Base-by-base conservation (phyloP, 1,140 invertebrate species). In the Eupristina koningsbergeri region DNA sequence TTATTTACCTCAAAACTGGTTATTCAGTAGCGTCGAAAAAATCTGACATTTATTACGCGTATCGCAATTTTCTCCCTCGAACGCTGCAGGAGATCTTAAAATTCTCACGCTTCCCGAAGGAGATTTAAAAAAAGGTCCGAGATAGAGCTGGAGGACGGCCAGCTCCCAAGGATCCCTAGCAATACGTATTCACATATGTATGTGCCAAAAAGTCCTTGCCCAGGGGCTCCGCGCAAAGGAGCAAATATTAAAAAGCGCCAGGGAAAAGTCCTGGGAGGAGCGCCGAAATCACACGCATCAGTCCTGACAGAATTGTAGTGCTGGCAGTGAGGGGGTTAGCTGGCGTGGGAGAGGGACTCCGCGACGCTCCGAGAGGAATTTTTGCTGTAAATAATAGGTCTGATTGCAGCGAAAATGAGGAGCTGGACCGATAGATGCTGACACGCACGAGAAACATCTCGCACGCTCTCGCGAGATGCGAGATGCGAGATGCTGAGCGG, bases 311-410 rank as follows among this genome's bases (percentile, higher is more conserved):
- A 58, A 58, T 58, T 58, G 53, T 26, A 58, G 53, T 58, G 22
- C 53, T 1, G 5, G 19, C 53, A 26, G n/a, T n/a, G n/a, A 19
- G 36, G 22, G 6, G 58, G 34, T 75, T 67, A 75, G 63, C 71
- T 39, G 45, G 41, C 81, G 81, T 83, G 81, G 81, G 81, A 83
- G 81, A 79, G 19, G 73, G 58, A 71, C 61, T 13, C 53, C 53
- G 53, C 53, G 5, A 3, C 50, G 77, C 39, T 7, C 53, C 64
- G 50, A n/a, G 39, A 50, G 71, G 63, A 17, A 13, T 69, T 76
- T 63, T 77, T 76, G 34, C 45, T n/a, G 74, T 47, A 69, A 83
- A 83, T 83, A 77, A 83, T 73, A 73, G 81, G 75, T 31, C 61
- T 71, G 47, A 63, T 22, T 34, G 71, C 80, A 63, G n/a, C 58